Percentiles rank a stretch among this genome's conserved stretches.
phyloP scores from a whole-genome alignment of 2,888 invertebrate species.

The Pomacea canaliculata region DNA sequence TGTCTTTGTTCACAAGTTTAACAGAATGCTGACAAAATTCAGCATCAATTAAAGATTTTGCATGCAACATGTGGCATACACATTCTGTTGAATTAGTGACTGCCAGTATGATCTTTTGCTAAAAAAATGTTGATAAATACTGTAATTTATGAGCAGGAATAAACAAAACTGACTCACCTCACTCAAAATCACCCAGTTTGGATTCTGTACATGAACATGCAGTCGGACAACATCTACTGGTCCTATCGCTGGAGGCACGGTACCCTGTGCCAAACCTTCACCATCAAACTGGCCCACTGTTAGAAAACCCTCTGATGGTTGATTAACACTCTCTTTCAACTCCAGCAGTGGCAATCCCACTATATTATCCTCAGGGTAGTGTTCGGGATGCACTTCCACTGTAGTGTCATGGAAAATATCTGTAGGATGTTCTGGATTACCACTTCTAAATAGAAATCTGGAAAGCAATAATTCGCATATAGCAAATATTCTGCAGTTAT shows the following conservation, averaged over 20 bases:
- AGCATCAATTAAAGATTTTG: no score
- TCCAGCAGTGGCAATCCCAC: conserved; percentile 29
- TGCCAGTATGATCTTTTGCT: neutral
- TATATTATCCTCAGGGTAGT: conserved; percentile 18
- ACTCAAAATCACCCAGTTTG: conserved; percentile 91
- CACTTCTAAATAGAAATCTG: conserved; percentile 75
- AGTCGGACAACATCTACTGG: conserved; percentile 81
- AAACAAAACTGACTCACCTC: conserved; percentile 77
- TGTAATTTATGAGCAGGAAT: neutral
- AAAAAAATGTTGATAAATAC: neutral
- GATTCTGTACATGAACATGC: conserved; percentile 83
- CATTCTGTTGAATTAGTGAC: no score
- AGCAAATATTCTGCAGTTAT: no score
- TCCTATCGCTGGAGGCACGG: conserved; percentile 77
- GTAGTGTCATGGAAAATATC: conserved; percentile 90
- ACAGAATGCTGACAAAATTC: no score
- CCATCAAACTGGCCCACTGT: conserved; percentile 82
- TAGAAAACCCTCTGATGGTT: conserved; percentile 78
- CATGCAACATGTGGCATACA: no score
- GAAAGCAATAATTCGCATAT: neutral
- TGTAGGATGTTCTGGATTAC: conserved; percentile 88
- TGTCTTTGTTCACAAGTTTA: no score
- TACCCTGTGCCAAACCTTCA: conserved; percentile 84
- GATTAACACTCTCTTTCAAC: conserved; percentile 69
- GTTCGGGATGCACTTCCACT: conserved; percentile 80